Evolutionary conservation across 2,113 vertebrate genomes (phyloP), one percentile per base, ranked within the genome.

Genomic region (Rynchops niger): DNA sequence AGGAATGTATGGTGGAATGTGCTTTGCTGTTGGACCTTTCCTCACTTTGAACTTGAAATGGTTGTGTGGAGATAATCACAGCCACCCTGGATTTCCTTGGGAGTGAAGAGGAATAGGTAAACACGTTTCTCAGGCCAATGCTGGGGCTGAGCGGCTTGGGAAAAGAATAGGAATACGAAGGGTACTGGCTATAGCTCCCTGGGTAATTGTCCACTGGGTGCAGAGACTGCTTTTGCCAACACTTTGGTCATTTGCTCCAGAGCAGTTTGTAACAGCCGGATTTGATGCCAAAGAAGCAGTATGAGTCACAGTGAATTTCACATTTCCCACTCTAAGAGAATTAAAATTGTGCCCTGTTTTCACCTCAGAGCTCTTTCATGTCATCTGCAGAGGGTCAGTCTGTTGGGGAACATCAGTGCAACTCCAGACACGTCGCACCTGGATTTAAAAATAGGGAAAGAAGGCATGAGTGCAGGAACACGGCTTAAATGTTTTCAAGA

Each of bases 381-480:
- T 17, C 50, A 32, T 15, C 32, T 49, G 13, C 52, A 66, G 32
- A 43, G 6, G 15, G 11, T 47, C 23, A 47, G 19, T 18, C 19
- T 62, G 27, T 16, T 11, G 10, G n/a, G 36, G 8, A 27, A 26
- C 18, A 14, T 17, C 50, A 38, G 9, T 36, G 61, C 34, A 67
- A 38, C 26, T 83, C 62, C 11, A 21, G 40, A 14, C 49, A 55
- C 1, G 0, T 19, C 49, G 71, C 62, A 9, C 27, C 19, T 47
- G 32, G 47, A 23, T 49, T 21, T 22, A 9, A 52, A 49, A 91
- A n/a, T 0, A 47, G 73, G 18, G 52, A 67, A 55, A 84, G 32
- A 18, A 71, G 12, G 2, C 0, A 0, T 9, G 26, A 82, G 14
- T 3, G 9, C 8, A 58, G 27, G 22, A 77, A 4, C 9, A 42